Conservation (phyloP, 1,140 invertebrate species). For the Phocides pigmalion region DNA sequence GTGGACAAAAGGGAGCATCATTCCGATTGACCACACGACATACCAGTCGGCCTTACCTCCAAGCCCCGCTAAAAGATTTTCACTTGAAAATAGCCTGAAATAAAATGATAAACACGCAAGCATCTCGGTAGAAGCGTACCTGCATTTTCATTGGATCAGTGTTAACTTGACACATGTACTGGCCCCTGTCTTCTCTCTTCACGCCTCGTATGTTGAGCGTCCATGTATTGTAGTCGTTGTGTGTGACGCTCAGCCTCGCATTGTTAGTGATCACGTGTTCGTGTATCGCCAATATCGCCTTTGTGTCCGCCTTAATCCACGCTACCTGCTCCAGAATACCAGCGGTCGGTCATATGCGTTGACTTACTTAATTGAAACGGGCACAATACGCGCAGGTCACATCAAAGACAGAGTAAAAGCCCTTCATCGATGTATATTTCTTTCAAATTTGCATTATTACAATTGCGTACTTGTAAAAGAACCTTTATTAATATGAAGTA, state of each 20-base stretch:
- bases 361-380: constrained; percentile 17
- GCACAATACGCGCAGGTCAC: constrained; percentile 27
- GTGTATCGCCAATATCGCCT: constrained; percentile 95
- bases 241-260: constrained; percentile 92
- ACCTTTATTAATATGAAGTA: no score
- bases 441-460: no score
- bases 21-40: no score
- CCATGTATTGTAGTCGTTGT: constrained; percentile 94
- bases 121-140: constrained; percentile 77
- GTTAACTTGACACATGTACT: constrained; percentile 97
- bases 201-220: constrained; percentile 93
- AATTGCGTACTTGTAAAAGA: no score
- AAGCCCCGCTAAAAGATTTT: no score
- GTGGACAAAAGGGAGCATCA: no score
- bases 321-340: constrained; percentile 88
- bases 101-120: neutral
- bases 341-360: constrained; percentile 36
- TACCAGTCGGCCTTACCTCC: no score
- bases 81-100: no score
- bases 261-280: constrained; percentile 97
- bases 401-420: constrained; percentile 30
- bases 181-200: constrained; percentile 92
- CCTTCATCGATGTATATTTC: no score
- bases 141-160: constrained; percentile 97
- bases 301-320: constrained; percentile 96